These are phyloP conservation scores for Nymphalis c-album DNA, from an alignment of 2,888 invertebrate genomes.

Conservation along the genomic window DNA sequence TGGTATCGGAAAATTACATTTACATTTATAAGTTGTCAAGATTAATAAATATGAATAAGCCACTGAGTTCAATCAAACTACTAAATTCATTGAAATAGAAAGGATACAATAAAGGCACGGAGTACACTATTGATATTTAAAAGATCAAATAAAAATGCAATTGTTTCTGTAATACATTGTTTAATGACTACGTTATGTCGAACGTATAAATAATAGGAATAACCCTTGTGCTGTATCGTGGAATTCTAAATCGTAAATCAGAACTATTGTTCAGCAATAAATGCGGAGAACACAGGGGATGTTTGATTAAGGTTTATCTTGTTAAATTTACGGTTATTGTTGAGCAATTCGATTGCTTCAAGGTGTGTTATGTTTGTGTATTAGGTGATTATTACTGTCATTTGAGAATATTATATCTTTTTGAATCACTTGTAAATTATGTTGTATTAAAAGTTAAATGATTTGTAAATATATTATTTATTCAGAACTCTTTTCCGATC, in stretches of 20 bases:
- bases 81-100: too few species aligned
- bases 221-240: conserved; percentile 58
- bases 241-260: conserved; percentile 74
- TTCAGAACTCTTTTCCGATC: too few species aligned
- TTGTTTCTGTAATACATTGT: conserved; percentile 12
- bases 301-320: conserved; percentile 79
- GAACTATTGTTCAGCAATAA: conserved; percentile 78
- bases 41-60: conserved; percentile 1
- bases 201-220: conserved; percentile 64
- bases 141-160: neutral
- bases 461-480: too few species aligned
- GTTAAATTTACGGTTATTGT: conserved; percentile 76
- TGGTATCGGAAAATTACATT: conserved; percentile 48
- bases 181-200: conserved; percentile 38
- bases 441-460: neutral
- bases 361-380: conserved; percentile 23
- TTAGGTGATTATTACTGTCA: neutral
- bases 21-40: conserved; percentile 40
- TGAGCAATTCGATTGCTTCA: conserved; percentile 32
- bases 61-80: too few species aligned
- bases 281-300: conserved; percentile 75
- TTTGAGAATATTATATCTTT: neutral
- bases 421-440: neutral
- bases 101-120: too few species aligned
- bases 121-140: too few species aligned